These are phyloP conservation scores for Tuta absoluta DNA, from an alignment of 2,888 invertebrate genomes.

Conservation along the genomic window DNA sequence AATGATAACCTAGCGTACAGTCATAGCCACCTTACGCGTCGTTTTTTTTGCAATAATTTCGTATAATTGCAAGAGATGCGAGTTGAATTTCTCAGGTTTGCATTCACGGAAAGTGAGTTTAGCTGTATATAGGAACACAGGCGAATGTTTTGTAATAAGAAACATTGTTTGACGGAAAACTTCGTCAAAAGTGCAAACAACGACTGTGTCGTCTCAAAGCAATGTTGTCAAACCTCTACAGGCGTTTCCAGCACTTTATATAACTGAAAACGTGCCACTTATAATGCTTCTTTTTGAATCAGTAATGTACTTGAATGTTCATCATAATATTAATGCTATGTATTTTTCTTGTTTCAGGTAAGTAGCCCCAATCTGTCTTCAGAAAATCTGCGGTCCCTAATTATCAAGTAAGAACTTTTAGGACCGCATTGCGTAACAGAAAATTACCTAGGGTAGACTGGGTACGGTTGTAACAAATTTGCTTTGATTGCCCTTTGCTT, in stretches of 20 bases:
- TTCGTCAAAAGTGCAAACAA: slow-evolving; percentile 55
- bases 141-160: slow-evolving; percentile 62
- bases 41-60: background rate
- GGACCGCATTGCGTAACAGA: too few relatives aligned
- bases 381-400: background rate
- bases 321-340: background rate
- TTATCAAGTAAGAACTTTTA: background rate
- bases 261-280: background rate
- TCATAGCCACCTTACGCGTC: background rate
- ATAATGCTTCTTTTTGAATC: background rate
- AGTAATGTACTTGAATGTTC: background rate
- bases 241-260: slow-evolving; percentile 21
- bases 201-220: slow-evolving; percentile 50
- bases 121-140: slow-evolving; percentile 26
- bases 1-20: background rate
- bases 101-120: slow-evolving; percentile 35
- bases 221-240: slow-evolving; percentile 34
- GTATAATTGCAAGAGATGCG: background rate
- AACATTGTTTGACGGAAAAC: slow-evolving; percentile 63
- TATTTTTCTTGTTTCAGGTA: slow-evolving; percentile 43
- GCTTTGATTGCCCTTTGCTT: too few relatives aligned
- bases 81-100: slow-evolving; percentile 26
- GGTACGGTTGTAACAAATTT: too few relatives aligned
- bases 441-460: too few relatives aligned
- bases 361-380: slow-evolving; percentile 31